Percentiles rank a stretch among this genome's conserved stretches.
phyloP scores from a whole-genome alignment of 2,113 vertebrate genomes.

The Cardinalis cardinalis region DNA sequence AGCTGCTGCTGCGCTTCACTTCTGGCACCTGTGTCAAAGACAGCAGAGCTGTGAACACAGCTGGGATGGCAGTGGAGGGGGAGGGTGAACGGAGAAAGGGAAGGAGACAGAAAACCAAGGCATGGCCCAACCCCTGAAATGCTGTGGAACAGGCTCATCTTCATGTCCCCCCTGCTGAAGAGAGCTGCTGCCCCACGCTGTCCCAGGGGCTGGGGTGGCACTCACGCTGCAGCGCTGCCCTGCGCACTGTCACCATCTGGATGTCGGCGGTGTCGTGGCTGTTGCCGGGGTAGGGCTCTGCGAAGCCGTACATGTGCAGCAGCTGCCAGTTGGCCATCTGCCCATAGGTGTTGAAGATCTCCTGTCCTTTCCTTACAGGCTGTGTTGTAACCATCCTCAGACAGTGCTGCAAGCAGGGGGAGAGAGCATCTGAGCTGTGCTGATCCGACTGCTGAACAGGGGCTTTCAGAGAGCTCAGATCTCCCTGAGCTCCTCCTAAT shows the following conservation, averaged over 20 bases:
- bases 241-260: slow-evolving; percentile 77
- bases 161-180: rapidly evolving
- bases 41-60: neutral
- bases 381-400: slow-evolving; percentile 85
- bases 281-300: slow-evolving; percentile 82
- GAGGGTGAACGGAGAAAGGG: too few relatives aligned
- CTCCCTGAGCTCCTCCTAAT: neutral
- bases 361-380: slow-evolving; percentile 77
- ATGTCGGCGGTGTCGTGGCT: slow-evolving; percentile 86
- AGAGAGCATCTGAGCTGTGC: neutral
- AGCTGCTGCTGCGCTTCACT: slow-evolving; percentile 65
- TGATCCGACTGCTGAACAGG: rapidly evolving
- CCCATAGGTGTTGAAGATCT: slow-evolving; percentile 95
- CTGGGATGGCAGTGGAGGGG: rapidly evolving
- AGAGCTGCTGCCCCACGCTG: neutral
- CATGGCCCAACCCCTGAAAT: neutral
- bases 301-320: slow-evolving; percentile 95
- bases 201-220: neutral
- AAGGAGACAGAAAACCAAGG: neutral
- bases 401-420: slow-evolving; percentile 72
- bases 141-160: neutral
- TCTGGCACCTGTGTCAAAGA: slow-evolving; percentile 59
- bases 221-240: slow-evolving; percentile 79
- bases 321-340: slow-evolving; percentile 96
- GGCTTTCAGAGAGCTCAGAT: neutral